Base-by-base conservation (phyloP, 2,113 vertebrate genomes). In the Canis aureus region DNA sequence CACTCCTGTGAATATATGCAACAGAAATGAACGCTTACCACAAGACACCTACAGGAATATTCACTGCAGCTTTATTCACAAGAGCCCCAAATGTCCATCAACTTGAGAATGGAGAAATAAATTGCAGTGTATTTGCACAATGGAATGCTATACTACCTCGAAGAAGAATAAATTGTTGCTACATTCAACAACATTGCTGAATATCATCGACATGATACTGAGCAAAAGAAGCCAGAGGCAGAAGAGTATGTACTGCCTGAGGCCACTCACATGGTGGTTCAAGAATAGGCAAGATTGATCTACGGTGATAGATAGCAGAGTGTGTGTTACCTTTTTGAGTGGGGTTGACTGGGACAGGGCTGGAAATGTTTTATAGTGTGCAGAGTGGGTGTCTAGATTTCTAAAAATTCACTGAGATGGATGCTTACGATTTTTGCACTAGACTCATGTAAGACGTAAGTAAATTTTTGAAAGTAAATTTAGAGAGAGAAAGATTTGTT, bases 401-500 rank as follows among this genome's bases (percentile, higher is more conserved):
- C 12, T 82, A 78, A 89, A 91, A 69, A 22, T 60, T 92, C 57
- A 67, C 25, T 35, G 16, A 71, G 38, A 67, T 88, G 35, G 49
- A 38, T 32, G 51, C 67, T 93, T 92, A 89, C 25, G 35, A 94
- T 59, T 51, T 82, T 53, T 85, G 23, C 20, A 80, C 57, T 81
- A 88, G 82, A 55, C 23, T 49, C 8, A 10, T 49, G 15, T 29
- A 92, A 59, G 29, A 83, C 64, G 16, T 60, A 84, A 93, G 78
- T 43, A 94, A 74, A 92, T 60, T 76, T 66, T 64, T 80, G 73
- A 73, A 51, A 81, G 71, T 79, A 66, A 80, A 89, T 59, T 89
- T 81, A 73, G 80, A 92, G 64, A 95, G 64, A 88, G n/a, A 86
- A 57, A 94, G 49, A 59, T 88, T 60, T 66, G 27, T 82, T 85